Conservation (phyloP, 2,888 invertebrate genomes). For the Entomobrya proxima region DNA sequence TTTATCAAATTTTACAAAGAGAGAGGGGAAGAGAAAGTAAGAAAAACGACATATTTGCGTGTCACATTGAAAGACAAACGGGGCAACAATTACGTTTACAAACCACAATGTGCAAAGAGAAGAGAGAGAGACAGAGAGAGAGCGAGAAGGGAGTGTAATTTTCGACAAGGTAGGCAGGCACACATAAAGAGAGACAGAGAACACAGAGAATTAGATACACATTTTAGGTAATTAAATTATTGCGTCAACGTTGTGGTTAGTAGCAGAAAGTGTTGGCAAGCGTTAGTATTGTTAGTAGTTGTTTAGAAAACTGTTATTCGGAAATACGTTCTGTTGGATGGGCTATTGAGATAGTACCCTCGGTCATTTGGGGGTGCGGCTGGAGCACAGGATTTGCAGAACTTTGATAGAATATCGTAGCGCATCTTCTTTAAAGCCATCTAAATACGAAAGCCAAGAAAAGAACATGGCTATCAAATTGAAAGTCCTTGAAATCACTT, state of each 20-base stretch:
- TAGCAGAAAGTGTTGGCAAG: slow-evolving; percentile 36
- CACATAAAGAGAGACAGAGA: slow-evolving; percentile 18
- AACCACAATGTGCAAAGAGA: slow-evolving; percentile 26
- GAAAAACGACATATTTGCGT: slow-evolving; percentile 27
- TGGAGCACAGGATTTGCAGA: slow-evolving; percentile 70
- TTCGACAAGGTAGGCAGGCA: slow-evolving; percentile 23
- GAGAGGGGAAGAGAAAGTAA: slow-evolving; percentile 16
- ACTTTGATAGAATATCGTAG: slow-evolving; percentile 67
- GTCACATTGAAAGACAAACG: background rate
- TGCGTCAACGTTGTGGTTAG: slow-evolving; percentile 1
- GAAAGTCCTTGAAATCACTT: background rate
- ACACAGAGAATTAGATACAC: slow-evolving; percentile 17
- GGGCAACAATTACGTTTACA: slow-evolving; percentile 18
- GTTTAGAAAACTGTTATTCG: background rate
- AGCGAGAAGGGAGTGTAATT: background rate
- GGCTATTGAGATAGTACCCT: slow-evolving; percentile 68
- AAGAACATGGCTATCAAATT: background rate
- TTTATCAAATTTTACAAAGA: slow-evolving; percentile 49
- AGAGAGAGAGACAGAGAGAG: slow-evolving; percentile 20
- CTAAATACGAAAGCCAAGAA: slow-evolving; percentile 58
- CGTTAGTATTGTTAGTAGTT: slow-evolving; percentile 19
- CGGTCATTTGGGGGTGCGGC: slow-evolving; percentile 64
- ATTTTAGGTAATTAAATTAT: background rate
- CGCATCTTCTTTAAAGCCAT: slow-evolving; percentile 74
- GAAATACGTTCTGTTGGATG: slow-evolving; percentile 67